Percentiles rank a stretch among this genome's conserved stretches.
Conservation (phyloP, 1,140 invertebrate genomes). For the Argopecten irradians region DNA sequence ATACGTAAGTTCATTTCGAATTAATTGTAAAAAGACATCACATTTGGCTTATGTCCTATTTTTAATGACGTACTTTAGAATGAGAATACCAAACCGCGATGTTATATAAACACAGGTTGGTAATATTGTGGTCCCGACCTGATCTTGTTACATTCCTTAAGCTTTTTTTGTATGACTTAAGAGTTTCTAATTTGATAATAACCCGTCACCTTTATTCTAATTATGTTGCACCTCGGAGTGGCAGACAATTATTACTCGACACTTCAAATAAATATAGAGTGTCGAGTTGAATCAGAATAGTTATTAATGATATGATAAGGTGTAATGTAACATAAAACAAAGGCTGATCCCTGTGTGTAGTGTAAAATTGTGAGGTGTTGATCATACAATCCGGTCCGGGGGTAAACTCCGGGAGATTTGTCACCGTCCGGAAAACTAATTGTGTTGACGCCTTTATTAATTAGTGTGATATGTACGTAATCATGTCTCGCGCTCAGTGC, state of each 20-base stretch:
- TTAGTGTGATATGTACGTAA: not conserved
- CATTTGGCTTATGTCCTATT: too few species aligned
- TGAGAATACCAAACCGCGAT: too few species aligned
- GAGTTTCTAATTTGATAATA: not conserved
- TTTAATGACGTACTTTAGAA: too few species aligned
- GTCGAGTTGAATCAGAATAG: not conserved
- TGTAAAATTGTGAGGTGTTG: not conserved
- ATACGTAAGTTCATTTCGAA: too few species aligned
- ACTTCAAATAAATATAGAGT: not conserved
- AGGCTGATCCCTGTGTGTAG: not conserved
- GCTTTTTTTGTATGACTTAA: not conserved
- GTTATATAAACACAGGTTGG: too few species aligned
- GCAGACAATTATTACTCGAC: not conserved
- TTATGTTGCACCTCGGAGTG: not conserved
- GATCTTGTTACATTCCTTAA: not conserved
- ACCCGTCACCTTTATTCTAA: not conserved
- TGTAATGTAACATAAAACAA: not conserved
- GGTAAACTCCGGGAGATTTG: slow-evolving; percentile 20
- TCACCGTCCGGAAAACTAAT: not conserved
- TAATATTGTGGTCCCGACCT: too few species aligned
- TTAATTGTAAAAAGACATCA: too few species aligned
- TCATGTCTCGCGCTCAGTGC: not conserved
- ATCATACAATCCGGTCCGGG: not conserved
- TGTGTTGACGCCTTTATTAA: slow-evolving; percentile 16
- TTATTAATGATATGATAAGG: not conserved